Percentiles rank a stretch among this genome's conserved stretches.
Conservation (phyloP, 1,140 invertebrate species). For the Lysiphlebus fabarum region DNA sequence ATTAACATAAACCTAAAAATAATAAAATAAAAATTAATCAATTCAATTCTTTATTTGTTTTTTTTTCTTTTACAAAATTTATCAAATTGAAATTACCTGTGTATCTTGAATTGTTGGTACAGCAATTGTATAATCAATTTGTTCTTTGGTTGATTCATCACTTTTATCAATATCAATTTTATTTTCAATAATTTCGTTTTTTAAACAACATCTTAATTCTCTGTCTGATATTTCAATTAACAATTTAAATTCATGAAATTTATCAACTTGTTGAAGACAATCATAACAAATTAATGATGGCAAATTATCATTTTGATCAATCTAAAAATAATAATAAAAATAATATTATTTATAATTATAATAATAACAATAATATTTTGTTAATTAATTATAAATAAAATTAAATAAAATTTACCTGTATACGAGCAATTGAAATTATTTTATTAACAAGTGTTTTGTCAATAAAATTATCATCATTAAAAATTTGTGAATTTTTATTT, state of each 20-base stretch:
- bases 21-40: too few species aligned
- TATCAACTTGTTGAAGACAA: conserved; percentile 32
- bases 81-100: conserved; percentile 19
- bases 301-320: conserved; percentile 30
- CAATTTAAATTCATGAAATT: conserved; percentile 35
- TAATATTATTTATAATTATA: conserved; percentile 10
- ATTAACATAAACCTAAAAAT: not conserved
- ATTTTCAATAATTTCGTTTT: conserved; percentile 21
- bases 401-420: conserved; percentile 29
- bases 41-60: not conserved
- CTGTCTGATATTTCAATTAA: conserved; percentile 37
- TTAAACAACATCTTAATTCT: conserved; percentile 31
- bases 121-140: conserved; percentile 13
- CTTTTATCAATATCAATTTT: not conserved
- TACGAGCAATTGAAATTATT: conserved; percentile 34
- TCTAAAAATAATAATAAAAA: conserved; percentile 25
- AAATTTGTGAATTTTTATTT: conserved; percentile 29
- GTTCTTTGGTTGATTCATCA: not conserved
- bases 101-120: conserved; percentile 26
- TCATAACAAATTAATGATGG: conserved; percentile 32
- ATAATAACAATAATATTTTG: conserved; percentile 17
- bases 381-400: not conserved
- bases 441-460: conserved; percentile 26
- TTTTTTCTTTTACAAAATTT: conserved; percentile 2
- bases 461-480: conserved; percentile 14